phyloP scores from a whole-genome alignment of 2,113 vertebrate species.

The Ctenomys sociabilis region DNA sequence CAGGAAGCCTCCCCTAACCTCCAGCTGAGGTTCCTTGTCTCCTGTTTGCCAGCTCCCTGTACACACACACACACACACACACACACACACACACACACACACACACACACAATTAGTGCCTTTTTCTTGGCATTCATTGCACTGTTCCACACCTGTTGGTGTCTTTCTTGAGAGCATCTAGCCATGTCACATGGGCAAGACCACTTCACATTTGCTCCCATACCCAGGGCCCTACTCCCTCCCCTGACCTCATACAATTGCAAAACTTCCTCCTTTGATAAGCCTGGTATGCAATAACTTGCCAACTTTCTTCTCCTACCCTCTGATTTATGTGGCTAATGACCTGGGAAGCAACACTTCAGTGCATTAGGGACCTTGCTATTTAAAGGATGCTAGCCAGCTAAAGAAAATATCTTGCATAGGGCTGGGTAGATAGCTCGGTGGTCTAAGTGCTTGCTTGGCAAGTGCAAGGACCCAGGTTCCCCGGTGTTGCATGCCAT shows the following conservation, averaged over 20 bases:
- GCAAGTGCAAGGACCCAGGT: no score
- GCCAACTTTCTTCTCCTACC: slow-evolving; percentile 37
- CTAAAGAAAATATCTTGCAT: not conserved
- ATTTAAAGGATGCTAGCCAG: slow-evolving; percentile 2
- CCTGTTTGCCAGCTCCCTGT: not conserved
- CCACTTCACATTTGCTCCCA: not conserved
- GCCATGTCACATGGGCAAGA: not conserved
- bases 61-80: no score
- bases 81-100: no score
- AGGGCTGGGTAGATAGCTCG: no score
- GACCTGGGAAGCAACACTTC: slow-evolving; percentile 21
- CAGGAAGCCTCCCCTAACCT: slow-evolving; percentile 7
- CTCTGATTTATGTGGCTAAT: slow-evolving; percentile 65
- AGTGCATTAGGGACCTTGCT: not conserved
- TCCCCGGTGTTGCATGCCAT: no score
- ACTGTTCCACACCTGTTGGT: not conserved
- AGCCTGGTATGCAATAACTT: not conserved
- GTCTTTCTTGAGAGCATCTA: not conserved
- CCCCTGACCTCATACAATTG: not conserved
- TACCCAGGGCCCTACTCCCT: not conserved
- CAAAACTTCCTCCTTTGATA: not conserved
- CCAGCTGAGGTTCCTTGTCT: not conserved
- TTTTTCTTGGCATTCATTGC: not conserved
- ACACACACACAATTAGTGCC: no score
- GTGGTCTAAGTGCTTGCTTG: no score